These are phyloP conservation scores for Chitala chitala DNA, from an alignment of 2,113 vertebrate genomes.

Conservation along the genomic window DNA sequence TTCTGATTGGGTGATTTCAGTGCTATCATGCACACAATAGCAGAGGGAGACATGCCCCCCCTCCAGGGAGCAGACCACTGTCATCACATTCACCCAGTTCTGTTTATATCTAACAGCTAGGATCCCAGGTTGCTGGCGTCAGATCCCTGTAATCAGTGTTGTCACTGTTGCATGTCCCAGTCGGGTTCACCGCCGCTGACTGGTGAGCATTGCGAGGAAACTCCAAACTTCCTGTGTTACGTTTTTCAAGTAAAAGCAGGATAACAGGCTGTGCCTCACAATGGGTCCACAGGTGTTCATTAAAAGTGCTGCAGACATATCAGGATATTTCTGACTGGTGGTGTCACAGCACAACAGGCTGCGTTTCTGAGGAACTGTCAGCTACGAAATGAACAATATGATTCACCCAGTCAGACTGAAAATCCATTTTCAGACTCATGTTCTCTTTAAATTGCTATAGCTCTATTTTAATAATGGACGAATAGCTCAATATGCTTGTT, in stretches of 20 bases:
- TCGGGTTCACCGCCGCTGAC: background rate
- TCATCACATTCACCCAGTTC: background rate
- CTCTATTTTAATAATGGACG: no score
- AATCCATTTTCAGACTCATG: no score
- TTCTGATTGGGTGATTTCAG: conserved; percentile 37
- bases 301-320: background rate
- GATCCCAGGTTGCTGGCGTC: background rate
- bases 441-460: no score
- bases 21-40: conserved; percentile 13
- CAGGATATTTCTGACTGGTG: background rate
- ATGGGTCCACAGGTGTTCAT: conserved; percentile 7
- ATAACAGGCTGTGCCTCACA: background rate
- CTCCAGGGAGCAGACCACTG: no score
- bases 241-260: background rate
- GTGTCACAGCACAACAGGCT: background rate
- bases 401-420: background rate
- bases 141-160: conserved; percentile 13
- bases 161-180: background rate
- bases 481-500: no score
- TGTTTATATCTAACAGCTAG: background rate
- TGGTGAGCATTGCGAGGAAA: background rate
- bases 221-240: conserved; percentile 4
- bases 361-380: background rate
- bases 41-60: conserved; percentile 4
- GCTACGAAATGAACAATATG: background rate